Evolutionary conservation across 2,797 vertebrate species (phyloP), one percentile per base, ranked within the genome.

Genomic region (Liasis olivaceus): DNA sequence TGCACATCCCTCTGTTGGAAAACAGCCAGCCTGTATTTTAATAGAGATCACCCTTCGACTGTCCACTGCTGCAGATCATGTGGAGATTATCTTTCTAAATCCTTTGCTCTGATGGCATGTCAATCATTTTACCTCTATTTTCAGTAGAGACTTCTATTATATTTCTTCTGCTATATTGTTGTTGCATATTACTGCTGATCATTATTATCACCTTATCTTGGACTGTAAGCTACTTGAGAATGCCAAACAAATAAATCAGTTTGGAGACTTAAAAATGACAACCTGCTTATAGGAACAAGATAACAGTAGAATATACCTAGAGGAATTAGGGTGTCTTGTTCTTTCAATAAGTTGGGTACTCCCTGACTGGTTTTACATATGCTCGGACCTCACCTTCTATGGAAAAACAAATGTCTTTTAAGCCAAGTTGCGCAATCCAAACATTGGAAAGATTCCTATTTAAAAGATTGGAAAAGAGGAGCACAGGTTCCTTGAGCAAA

Each of bases 291-390:
- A 93, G 84, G 85, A 93, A 56, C 90, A 89, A 94, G 58, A n/a
- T 87, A 85, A 95, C 2, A 72, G 59, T 2, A 62, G n/a, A 36
- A 90, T 88, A 9, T 7, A 6, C 2, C 81, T 94, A 69, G 87
- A 36, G 93, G 64, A 91, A 90, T 17, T 36, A 20, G 6, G 62
- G 36, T 12, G 8, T 47, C 8, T 86, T 95, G 85, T 95, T 94
- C 93, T 87, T 47, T 56, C 94, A 42, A 28, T 86, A 54, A 54
- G 51, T 66, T 72, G 59, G 81, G 87, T 94, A 85, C 94, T 95
- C 90, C 62, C 94, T 64, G 31, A 62, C 60, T 13, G 93, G 91
- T 91, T 91, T 87, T 92, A 89, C 92, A 92, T 59, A 92, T 69
- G 88, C 5, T 93, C 60, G 81, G 86, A 92, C 12, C 31, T 31